These are phyloP conservation scores for Ammodytes marinus DNA, from an alignment of 2,113 vertebrate genomes.

Conservation along the genomic window DNA sequence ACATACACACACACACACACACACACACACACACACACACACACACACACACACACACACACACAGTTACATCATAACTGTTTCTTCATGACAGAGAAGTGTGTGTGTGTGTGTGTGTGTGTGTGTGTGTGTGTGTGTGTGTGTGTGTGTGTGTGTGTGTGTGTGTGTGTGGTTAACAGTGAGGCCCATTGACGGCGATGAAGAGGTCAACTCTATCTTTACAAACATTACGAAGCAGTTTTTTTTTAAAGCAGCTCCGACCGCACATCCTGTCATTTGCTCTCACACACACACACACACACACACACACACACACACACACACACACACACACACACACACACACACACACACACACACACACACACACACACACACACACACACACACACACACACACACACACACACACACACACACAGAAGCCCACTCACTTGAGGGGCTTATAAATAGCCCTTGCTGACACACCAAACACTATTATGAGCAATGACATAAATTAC, in stretches of 20 bases:
- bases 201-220: conserved; percentile 80
- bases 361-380: conserved; percentile 18
- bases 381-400: conserved; percentile 9
- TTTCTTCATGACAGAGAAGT: too few species aligned
- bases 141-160: conserved; percentile 23
- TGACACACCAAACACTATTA: conserved; percentile 43
- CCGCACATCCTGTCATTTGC: conserved; percentile 81
- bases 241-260: conserved; percentile 56
- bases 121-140: conserved; percentile 23
- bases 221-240: conserved; percentile 79
- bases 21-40: too few species aligned
- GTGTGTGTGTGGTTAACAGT: conserved; percentile 57
- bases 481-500: conserved; percentile 40
- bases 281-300: too few species aligned
- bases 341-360: conserved; percentile 46
- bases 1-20: too few species aligned
- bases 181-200: conserved; percentile 62
- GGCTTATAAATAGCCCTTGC: conserved; percentile 50
- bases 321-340: too few species aligned
- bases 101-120: too few species aligned
- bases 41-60: too few species aligned
- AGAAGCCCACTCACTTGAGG: conserved; percentile 28
- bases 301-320: too few species aligned
- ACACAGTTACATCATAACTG: too few species aligned
- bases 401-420: not conserved